Evolutionary conservation across 2,113 vertebrate genomes (phyloP).

Genomic region (Prochilodus magdalenae): DNA sequence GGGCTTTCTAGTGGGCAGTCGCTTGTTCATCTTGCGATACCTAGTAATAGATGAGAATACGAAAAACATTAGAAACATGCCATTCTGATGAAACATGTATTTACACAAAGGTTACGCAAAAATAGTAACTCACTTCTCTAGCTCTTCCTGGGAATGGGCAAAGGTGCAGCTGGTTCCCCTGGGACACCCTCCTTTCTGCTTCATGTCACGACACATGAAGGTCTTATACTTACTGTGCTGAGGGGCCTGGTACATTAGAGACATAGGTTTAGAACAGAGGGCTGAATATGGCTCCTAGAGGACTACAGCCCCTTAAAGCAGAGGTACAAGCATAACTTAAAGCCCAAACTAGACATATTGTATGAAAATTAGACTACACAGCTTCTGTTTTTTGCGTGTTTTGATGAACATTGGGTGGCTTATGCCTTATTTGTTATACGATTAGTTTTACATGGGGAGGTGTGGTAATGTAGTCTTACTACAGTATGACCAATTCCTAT

Average conservation of each 20-base stretch:
- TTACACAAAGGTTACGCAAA: neutral
- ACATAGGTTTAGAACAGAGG: neutral
- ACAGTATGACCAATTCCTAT: too few species aligned
- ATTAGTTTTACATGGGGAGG: too few species aligned
- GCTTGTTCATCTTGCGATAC: slow-evolving; percentile 99
- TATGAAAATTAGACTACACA: too few species aligned
- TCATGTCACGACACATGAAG: slow-evolving; percentile 99
- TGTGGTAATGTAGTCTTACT: too few species aligned
- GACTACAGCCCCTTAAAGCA: neutral
- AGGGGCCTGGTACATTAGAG: slow-evolving; percentile 76
- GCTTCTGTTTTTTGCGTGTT: too few species aligned
- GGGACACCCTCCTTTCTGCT: slow-evolving; percentile 96
- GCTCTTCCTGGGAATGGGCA: slow-evolving; percentile 97
- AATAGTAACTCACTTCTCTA: slow-evolving; percentile 89
- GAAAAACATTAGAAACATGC: neutral
- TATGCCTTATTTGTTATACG: too few species aligned
- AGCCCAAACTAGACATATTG: too few species aligned
- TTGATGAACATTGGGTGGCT: too few species aligned
- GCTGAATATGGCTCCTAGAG: neutral
- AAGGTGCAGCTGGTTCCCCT: slow-evolving; percentile 97
- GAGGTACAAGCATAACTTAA: neutral
- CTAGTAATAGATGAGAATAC: slow-evolving; percentile 72
- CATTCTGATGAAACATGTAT: neutral
- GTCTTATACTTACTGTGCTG: slow-evolving; percentile 99
- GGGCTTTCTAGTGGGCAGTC: slow-evolving; percentile 84